phyloP scores from a whole-genome alignment of 2,888 invertebrate genomes.

The Griposia aprilina region DNA sequence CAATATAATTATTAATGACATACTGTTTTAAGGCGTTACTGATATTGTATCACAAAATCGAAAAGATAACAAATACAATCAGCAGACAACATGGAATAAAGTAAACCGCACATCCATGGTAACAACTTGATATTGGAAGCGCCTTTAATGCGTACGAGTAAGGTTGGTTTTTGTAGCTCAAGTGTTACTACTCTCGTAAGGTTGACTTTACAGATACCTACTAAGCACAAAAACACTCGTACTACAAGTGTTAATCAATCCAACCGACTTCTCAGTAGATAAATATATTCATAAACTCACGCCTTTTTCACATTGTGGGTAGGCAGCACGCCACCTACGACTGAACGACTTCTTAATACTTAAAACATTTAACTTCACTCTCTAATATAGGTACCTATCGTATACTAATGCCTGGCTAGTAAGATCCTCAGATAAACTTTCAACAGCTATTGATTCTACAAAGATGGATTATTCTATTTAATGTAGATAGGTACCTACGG shows the following conservation, averaged over 20 bases:
- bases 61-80: constrained; percentile 43
- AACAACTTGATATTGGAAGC: not conserved
- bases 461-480: not conserved
- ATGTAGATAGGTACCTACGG: not conserved
- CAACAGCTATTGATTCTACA: too few species aligned
- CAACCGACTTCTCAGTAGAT: not conserved
- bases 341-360: not conserved
- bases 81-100: constrained; percentile 5
- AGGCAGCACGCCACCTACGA: not conserved
- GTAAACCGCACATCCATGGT: not conserved
- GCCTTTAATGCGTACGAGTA: not conserved
- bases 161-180: not conserved
- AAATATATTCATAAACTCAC: not conserved
- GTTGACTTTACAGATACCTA: not conserved
- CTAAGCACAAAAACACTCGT: constrained; percentile 20
- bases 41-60: constrained; percentile 31
- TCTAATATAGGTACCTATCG: too few species aligned
- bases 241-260: not conserved
- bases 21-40: constrained; percentile 8
- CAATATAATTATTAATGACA: constrained; percentile 46
- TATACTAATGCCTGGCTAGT: not conserved
- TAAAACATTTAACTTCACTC: too few species aligned
- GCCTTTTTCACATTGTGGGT: not conserved
- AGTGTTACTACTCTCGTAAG: not conserved
- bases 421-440: not conserved